A percentile compares a stretch with the other conserved stretches of the same genome.
phyloP scores from a whole-genome alignment of 2,113 vertebrate genomes.

The Heterotilapia buettikoferi region DNA sequence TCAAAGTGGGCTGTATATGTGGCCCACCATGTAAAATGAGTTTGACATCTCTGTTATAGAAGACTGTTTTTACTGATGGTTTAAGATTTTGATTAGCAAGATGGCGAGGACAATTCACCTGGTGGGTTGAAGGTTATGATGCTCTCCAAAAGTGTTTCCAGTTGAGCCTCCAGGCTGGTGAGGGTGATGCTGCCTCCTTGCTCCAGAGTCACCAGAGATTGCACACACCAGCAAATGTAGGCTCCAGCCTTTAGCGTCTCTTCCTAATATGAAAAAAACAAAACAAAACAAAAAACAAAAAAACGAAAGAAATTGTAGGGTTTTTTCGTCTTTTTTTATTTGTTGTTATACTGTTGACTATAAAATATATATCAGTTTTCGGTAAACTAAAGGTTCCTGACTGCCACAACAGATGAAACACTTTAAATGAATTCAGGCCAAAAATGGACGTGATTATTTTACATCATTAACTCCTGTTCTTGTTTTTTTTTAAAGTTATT shows the following conservation, averaged over 20 bases:
- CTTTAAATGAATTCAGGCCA: neutral
- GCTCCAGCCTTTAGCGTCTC: slow-evolving; percentile 53
- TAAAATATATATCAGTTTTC: neutral
- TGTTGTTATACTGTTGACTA: neutral
- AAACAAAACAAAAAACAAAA: fast-evolving
- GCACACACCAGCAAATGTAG: slow-evolving; percentile 60
- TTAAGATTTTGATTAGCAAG: neutral
- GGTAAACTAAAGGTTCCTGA: neutral
- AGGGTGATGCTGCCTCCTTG: slow-evolving; percentile 84
- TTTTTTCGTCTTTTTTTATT: neutral
- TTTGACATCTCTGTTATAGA: neutral
- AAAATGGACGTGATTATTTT: neutral
- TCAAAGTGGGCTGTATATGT: neutral
- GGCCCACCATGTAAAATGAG: neutral
- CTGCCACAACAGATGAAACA: neutral
- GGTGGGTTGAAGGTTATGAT: slow-evolving; percentile 86
- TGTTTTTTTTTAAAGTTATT: neutral
- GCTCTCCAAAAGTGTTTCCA: slow-evolving; percentile 84
- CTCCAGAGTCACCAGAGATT: slow-evolving; percentile 84
- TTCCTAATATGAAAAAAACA: slow-evolving; percentile 31
- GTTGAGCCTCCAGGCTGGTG: slow-evolving; percentile 80
- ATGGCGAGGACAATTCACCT: slow-evolving; percentile 59
- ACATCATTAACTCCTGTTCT: neutral
- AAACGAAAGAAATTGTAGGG: neutral
- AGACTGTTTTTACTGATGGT: neutral